phyloP scores from a whole-genome alignment of 2,797 vertebrate genomes.

The Microctenopoma stevenorrisi region DNA sequence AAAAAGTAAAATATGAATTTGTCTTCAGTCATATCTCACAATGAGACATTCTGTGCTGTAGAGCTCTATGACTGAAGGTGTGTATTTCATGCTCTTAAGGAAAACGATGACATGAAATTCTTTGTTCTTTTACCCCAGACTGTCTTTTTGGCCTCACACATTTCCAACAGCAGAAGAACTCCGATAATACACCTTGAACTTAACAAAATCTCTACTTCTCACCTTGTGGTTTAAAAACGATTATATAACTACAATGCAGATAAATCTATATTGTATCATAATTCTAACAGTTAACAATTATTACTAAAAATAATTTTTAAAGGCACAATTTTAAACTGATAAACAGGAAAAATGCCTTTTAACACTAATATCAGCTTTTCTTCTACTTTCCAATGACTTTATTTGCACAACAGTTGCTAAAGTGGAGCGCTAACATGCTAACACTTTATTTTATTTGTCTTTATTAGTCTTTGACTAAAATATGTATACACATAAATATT shows the following conservation, averaged over 20 bases:
- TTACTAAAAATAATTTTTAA: not conserved
- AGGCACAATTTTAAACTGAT: not conserved
- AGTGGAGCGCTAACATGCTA: slow-evolving; percentile 1
- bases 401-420: not conserved
- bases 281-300: not conserved
- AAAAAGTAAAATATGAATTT: not conserved
- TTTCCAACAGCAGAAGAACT: not conserved
- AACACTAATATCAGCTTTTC: not conserved
- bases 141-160: not conserved
- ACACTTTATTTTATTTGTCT: not conserved
- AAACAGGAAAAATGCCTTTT: not conserved
- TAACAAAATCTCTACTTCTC: not conserved
- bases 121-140: not conserved
- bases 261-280: not conserved
- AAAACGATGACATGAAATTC: slow-evolving; percentile 3
- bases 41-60: slow-evolving; percentile 5
- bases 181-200: not conserved
- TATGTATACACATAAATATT: slow-evolving; percentile 10
- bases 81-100: slow-evolving; percentile 12
- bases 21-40: not conserved
- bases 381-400: not conserved
- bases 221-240: not conserved
- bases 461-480: slow-evolving; percentile 3
- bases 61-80: not conserved
- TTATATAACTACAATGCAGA: not conserved